These are phyloP conservation scores for Drosophila kurseongensis DNA, from an alignment of 1,140 invertebrate genomes.

Conservation along the genomic window DNA sequence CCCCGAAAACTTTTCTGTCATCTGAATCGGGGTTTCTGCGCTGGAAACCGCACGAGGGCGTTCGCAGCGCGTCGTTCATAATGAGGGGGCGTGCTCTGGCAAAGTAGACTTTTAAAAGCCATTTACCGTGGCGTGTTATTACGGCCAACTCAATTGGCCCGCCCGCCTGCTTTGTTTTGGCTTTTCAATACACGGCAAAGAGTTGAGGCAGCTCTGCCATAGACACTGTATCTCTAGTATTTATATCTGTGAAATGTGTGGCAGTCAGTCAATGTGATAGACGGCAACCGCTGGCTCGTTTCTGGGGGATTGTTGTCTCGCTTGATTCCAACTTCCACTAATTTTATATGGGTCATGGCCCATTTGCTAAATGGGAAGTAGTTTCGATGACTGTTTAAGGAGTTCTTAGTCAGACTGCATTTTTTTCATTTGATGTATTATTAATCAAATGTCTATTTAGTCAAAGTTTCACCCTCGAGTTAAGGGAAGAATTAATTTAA, in stretches of 20 bases:
- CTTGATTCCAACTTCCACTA: conserved; percentile 37
- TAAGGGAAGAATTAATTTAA: no score
- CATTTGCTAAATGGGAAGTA: conserved; percentile 49
- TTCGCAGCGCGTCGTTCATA: conserved; percentile 75
- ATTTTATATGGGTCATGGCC: conserved; percentile 75
- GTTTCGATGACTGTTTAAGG: conserved; percentile 4
- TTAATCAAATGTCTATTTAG: neutral
- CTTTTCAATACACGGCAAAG: conserved; percentile 42
- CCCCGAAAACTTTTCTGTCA: conserved; percentile 57
- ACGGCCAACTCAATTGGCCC: conserved; percentile 76
- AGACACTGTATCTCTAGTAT: conserved; percentile 50
- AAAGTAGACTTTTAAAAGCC: conserved; percentile 83
- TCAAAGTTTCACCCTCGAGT: no score
- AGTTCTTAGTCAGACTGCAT: neutral
- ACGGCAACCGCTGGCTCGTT: conserved; percentile 60
- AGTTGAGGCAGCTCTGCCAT: conserved; percentile 38
- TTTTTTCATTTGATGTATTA: no score
- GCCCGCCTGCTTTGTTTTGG: conserved; percentile 57
- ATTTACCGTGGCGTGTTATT: conserved; percentile 81
- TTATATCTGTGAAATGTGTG: conserved; percentile 69
- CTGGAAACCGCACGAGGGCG: conserved; percentile 56
- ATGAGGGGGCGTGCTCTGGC: conserved; percentile 73
- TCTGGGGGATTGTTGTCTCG: conserved; percentile 6
- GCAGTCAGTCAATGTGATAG: conserved; percentile 82
- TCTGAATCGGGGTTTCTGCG: conserved; percentile 22